Base-by-base conservation (phyloP, 1,140 invertebrate genomes). In the Pteromalus puparum region DNA sequence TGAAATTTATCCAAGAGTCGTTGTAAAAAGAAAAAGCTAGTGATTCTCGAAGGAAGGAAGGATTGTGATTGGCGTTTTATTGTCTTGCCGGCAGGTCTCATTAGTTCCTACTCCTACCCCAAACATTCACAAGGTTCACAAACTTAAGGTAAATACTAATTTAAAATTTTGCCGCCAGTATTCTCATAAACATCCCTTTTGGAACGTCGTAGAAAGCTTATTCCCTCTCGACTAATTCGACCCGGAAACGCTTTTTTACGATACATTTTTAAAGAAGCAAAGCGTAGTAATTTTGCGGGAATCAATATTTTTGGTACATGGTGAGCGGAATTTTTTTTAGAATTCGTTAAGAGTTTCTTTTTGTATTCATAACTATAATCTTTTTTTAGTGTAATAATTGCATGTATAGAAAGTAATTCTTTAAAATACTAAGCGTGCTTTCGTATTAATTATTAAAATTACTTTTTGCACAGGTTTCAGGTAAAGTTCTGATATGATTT, bases 61-160 rank as follows among this genome's bases (percentile, higher is more conserved):
- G 85, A 83, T 83, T 79, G 88, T 90, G 87, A 91, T 91, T 90
- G 87, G 90, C 88, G 87, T 90, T 91, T 87, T 91, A 83, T 92
- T 92, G 87, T 92, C 90, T 90, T 92, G 90, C 90, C 90, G 88
- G 91, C 91, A 92, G 91, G 91, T 92, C 87, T 89, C 90, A 90
- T 92, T 92, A 90, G 90, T 91, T 88, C 88, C 90, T 82, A 91
- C 89, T 91, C 88, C 89, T 90, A 88, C 91, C 89, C 89, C 87
- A 91, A 90, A 90, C 89, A 92, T 91, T 91, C 90, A 89, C 88
- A 91, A 86, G 90, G 89, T 91, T 89, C 88, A 88, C 89, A 87
- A 87, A 86, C 84, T 86, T 89, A 91, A 92, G 92, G 91, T 92
- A 92, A 92, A 90, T 91, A 91, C 88, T 90, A 91, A 91, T 89